Conservation (phyloP, 2,113 vertebrate species). For the Pluvianellus socialis region DNA sequence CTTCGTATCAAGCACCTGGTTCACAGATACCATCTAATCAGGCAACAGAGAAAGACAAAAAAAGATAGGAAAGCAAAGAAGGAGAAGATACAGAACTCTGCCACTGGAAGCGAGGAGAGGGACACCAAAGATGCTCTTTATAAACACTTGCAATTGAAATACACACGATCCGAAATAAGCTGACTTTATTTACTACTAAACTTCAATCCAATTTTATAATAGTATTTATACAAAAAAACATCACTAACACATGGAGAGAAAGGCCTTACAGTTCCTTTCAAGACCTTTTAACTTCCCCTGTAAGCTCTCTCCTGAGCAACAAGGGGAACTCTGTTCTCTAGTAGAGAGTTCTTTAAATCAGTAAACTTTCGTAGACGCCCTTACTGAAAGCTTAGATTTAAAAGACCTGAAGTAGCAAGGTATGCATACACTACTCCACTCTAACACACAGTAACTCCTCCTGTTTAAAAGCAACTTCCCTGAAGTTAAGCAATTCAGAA, state of each 20-base stretch:
- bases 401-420: not conserved
- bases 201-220: not conserved
- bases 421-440: fast-evolving
- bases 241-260: not conserved
- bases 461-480: not conserved
- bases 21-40: not conserved
- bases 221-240: not conserved
- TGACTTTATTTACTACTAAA: not conserved
- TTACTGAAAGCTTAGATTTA: not conserved
- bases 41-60: not conserved
- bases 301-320: not conserved
- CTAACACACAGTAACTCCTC: fast-evolving
- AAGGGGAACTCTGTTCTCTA: not conserved
- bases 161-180: not conserved
- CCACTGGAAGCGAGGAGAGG: not conserved
- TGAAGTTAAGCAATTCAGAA: not conserved
- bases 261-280: not conserved
- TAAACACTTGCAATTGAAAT: not conserved
- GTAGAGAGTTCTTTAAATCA: not conserved
- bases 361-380: not conserved
- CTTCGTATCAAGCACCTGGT: not conserved
- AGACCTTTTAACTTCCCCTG: not conserved
- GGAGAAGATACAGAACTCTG: not conserved
- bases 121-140: not conserved
- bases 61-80: not conserved